phyloP scores from a whole-genome alignment of 2,888 invertebrate genomes.

The Herminia tarsipennalis region DNA sequence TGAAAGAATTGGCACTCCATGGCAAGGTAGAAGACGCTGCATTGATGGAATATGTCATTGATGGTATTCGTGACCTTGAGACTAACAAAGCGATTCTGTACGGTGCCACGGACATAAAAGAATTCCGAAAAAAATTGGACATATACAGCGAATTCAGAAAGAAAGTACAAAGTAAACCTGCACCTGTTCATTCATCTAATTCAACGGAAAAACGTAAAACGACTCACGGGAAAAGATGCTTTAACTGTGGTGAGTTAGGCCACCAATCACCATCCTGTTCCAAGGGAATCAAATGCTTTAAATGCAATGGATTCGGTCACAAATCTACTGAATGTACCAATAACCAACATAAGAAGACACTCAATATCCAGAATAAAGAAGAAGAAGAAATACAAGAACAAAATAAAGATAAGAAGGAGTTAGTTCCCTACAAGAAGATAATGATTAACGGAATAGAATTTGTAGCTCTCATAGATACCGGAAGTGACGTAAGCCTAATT shows the following conservation, averaged over 20 bases:
- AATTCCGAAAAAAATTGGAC: constrained; percentile 31
- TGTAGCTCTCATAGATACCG: background rate
- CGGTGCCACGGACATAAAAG: constrained; percentile 29
- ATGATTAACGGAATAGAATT: background rate
- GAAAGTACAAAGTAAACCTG: background rate
- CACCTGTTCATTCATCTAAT: too few relatives aligned
- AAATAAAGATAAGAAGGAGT: too few relatives aligned
- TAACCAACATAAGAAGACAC: background rate
- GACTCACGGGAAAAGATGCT: constrained; percentile 30
- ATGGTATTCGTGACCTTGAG: constrained; percentile 51
- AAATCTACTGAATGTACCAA: background rate
- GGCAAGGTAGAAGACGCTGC: constrained; percentile 52
- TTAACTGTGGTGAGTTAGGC: constrained; percentile 24
- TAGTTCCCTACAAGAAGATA: background rate
- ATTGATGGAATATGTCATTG: constrained; percentile 60
- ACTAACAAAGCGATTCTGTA: constrained; percentile 36
- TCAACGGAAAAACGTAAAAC: background rate
- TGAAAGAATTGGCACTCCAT: constrained; percentile 57
- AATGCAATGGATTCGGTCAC: background rate
- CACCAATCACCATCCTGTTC: constrained; percentile 24
- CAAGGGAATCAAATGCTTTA: constrained; percentile 37
- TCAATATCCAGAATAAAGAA: background rate
- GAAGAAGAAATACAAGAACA: background rate
- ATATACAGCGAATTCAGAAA: background rate
- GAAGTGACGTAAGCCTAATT: background rate